Base-by-base conservation (phyloP, 2,113 vertebrate species). In the Dissostichus mawsoni region DNA sequence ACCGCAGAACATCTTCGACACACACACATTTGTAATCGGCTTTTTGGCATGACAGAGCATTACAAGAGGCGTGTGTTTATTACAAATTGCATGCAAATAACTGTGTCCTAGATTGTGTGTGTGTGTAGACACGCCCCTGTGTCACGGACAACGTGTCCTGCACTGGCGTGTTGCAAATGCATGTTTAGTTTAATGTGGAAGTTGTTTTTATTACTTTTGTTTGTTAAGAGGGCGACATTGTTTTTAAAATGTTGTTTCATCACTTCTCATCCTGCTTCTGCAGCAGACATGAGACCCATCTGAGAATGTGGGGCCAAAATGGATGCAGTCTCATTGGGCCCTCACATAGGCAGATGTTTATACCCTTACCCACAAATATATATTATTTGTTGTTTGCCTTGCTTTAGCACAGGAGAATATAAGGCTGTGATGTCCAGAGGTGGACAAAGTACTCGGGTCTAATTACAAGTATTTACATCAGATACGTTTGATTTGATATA, bases 111-210 rank as follows among this genome's bases (percentile, higher is more conserved):
- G 20, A 4, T 8, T 51, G 68, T 20, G 29, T 25, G 69, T 17
- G 14, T 33, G 69, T 11, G 16, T 25, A 36, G 52, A 88, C 89
- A 90, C 88, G 83, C 90, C 90, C 88, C 75, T 92, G 88, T 88
- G 75, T 67, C 85, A 65, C 2, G 51, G 63, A 67, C 25, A 8
- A 65, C 58, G 68, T 71, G 72, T 62, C 52, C 63, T 70, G 51
- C 23, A 57, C 65, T 66, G 61, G 77, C 58, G 64, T 50, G 36
- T 41, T 2, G 45, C 25, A 8, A 59, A 9, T 65, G 76, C 58
- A 12, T 18, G 33, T 17, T 51, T 14, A 51, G 47, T 13, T 48
- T 11, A 18, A 25, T 13, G 41, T 65, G 18, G n/a, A 13, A 69
- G 59, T 29, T 65, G 58, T 70, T 1, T 23, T 36, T 29, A 64